Evolutionary conservation across 2,888 invertebrate species (phyloP).

Genomic region (Platycnemis pennipes): DNA sequence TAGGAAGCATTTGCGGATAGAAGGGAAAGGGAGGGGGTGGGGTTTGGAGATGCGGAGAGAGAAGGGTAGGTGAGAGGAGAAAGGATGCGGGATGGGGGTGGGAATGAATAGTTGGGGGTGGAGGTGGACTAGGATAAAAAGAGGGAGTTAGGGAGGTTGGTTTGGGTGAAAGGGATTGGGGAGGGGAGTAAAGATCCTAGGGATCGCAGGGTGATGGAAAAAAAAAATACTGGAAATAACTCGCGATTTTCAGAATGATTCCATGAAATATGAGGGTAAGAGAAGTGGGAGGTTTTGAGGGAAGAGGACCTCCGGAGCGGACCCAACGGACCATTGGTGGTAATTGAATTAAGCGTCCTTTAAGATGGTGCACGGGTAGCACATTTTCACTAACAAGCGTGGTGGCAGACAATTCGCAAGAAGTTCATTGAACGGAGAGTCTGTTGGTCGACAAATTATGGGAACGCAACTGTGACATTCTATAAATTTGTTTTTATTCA

Average conservation of each 20-base stretch:
- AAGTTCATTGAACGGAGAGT: too few relatives aligned
- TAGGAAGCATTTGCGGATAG: slow-evolving; percentile 59
- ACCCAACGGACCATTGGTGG: background rate
- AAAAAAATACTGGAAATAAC: background rate
- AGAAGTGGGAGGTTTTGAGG: background rate
- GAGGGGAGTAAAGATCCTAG: background rate
- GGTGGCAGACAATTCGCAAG: background rate
- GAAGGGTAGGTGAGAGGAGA: background rate
- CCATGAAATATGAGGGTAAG: background rate
- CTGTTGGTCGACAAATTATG: too few relatives aligned
- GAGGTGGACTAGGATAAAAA: background rate
- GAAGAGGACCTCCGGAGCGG: background rate
- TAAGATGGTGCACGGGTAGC: background rate
- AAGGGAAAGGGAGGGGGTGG: background rate
- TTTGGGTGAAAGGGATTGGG: background rate
- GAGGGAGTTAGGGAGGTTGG: background rate
- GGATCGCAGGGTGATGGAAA: background rate
- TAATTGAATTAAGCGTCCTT: background rate
- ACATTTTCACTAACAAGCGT: background rate
- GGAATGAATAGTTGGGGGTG: background rate
- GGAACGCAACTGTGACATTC: too few relatives aligned
- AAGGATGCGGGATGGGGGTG: background rate
- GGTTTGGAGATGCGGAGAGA: background rate
- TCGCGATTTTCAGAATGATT: slow-evolving; percentile 5
- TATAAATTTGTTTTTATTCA: too few relatives aligned